Conservation (phyloP, 2,797 vertebrate species). For the Eutrigla gurnardus region DNA sequence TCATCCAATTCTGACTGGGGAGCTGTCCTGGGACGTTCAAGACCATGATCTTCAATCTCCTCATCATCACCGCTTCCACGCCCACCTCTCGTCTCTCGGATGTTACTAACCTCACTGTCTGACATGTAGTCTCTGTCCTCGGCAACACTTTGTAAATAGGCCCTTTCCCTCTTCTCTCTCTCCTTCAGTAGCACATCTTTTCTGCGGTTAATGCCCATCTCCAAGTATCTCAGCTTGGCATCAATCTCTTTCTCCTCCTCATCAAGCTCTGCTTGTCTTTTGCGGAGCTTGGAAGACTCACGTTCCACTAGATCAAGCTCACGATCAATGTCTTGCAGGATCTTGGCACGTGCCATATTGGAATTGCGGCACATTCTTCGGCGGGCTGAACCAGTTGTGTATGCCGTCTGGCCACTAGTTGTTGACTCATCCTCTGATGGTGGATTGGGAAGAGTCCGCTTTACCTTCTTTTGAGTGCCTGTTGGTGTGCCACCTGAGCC, state of each 20-base stretch:
- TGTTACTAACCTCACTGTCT: constrained; percentile 97
- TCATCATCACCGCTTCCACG: constrained; percentile 79
- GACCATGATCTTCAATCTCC: constrained; percentile 84
- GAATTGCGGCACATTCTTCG: constrained; percentile 95
- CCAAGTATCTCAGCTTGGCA: constrained; percentile 96
- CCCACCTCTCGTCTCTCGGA: constrained; percentile 90
- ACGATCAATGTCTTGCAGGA: constrained; percentile 98
- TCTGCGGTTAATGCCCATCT: constrained; percentile 98
- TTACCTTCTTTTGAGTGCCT: constrained; percentile 97
- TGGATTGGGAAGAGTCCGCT: constrained; percentile 97
- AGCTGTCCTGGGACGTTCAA: constrained; percentile 95
- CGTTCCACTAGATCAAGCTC: constrained; percentile 97
- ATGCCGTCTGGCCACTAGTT: constrained; percentile 86
- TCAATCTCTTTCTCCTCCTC: constrained; percentile 99
- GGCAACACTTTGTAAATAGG: constrained; percentile 97
- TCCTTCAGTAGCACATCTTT: constrained; percentile 97
- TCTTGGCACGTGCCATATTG: constrained; percentile 98
- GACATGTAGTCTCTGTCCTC: constrained; percentile 99
- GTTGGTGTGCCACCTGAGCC: constrained; percentile 87
- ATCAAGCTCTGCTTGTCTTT: constrained; percentile 98
- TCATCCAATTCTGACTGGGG: constrained; percentile 95
- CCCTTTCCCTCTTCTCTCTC: constrained; percentile 96
- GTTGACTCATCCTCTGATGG: constrained; percentile 93
- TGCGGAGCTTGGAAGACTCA: constrained; percentile 98
- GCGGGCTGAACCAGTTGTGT: constrained; percentile 91